Conservation (phyloP, 2,888 invertebrate species). For the Acholoe squamosa region DNA sequence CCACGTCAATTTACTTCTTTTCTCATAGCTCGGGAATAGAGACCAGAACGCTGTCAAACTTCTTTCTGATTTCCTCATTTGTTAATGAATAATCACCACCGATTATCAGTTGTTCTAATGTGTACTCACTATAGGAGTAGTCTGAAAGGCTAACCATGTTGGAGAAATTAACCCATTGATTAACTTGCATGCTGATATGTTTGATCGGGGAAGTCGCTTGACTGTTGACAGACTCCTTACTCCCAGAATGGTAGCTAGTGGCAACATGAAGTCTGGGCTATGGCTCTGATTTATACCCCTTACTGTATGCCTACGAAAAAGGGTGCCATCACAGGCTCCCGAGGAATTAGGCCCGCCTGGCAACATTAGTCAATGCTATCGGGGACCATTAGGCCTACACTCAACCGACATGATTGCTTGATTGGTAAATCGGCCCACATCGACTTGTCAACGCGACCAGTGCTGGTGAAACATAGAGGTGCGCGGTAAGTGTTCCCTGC, state of each 20-base stretch:
- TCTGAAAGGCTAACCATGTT: too few relatives aligned
- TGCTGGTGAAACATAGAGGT: conserved; percentile 16
- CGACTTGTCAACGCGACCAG: conserved; percentile 23
- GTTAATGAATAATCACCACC: too few relatives aligned
- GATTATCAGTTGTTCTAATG: too few relatives aligned
- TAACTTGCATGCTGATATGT: too few relatives aligned
- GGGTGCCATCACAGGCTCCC: conserved; percentile 12
- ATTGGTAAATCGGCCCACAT: conserved; percentile 53
- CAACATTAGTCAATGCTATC: conserved; percentile 18
- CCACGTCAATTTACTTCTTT: too few relatives aligned
- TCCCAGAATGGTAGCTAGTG: background rate
- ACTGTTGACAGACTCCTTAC: too few relatives aligned
- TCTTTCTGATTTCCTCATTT: too few relatives aligned
- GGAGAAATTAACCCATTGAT: too few relatives aligned
- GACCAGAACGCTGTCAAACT: too few relatives aligned
- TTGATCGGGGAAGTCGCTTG: too few relatives aligned
- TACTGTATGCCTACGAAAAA: background rate
- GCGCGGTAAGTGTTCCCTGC: background rate
- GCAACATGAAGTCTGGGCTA: background rate
- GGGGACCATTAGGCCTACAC: conserved; percentile 36
- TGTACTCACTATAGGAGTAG: too few relatives aligned
- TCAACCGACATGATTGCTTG: conserved; percentile 34
- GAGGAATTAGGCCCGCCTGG: background rate
- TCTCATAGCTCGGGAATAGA: too few relatives aligned
- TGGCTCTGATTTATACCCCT: background rate